Evolutionary conservation across 2,113 vertebrate genomes (phyloP).

Genomic region (Onychostruthus taczanowskii): DNA sequence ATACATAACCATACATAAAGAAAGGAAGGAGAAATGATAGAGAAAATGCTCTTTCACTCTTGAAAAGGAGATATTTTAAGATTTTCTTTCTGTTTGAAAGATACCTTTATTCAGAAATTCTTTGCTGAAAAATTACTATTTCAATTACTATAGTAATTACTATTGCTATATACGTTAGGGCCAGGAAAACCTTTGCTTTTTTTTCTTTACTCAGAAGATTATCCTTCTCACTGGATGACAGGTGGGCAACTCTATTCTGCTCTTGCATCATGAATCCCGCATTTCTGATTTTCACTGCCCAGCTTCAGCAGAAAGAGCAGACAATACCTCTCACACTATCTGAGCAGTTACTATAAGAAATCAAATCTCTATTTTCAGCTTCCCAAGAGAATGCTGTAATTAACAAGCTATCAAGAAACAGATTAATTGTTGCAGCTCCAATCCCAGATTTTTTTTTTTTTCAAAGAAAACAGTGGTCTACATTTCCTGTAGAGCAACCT

Average conservation of each 20-base stretch:
- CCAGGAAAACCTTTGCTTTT: neutral
- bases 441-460: neutral
- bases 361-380: conserved; percentile 35
- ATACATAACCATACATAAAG: neutral
- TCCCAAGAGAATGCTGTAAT: conserved; percentile 41
- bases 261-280: neutral
- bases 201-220: neutral
- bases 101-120: neutral
- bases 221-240: neutral
- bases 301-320: neutral
- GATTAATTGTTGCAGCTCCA: conserved; percentile 10
- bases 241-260: neutral
- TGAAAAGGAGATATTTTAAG: neutral
- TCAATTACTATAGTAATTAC: too few species aligned
- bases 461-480: neutral
- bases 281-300: neutral
- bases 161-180: neutral
- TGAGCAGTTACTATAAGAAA: conserved; percentile 9
- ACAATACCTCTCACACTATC: neutral
- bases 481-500: neutral
- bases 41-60: neutral
- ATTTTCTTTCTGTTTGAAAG: neutral
- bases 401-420: conserved; percentile 32
- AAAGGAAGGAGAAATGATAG: neutral
- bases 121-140: neutral